Conservation (phyloP, 2,113 vertebrate genomes). For the Peromyscus leucopus region DNA sequence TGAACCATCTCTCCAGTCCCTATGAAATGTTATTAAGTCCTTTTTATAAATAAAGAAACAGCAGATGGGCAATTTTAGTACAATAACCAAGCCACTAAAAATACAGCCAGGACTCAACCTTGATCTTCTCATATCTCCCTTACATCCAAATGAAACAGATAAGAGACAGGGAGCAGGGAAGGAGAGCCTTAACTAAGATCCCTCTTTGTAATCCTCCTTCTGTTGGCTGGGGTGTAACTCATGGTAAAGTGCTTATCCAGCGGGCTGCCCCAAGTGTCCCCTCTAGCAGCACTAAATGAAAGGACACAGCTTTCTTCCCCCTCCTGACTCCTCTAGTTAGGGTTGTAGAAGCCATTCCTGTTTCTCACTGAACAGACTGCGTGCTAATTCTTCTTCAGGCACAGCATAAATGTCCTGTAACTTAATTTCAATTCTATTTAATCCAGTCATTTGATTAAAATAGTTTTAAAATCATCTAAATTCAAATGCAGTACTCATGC, state of each 20-base stretch:
- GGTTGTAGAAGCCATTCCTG: background rate
- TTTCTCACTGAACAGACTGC: background rate
- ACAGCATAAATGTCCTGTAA: background rate
- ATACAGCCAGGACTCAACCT: background rate
- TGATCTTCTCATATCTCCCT: background rate
- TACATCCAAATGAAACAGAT: background rate
- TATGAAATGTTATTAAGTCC: background rate
- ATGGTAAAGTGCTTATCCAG: background rate
- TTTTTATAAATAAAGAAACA: background rate
- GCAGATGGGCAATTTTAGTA: background rate
- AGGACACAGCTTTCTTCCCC: background rate
- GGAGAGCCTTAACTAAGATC: background rate
- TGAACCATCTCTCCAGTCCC: background rate
- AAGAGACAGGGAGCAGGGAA: background rate
- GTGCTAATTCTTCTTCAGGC: background rate
- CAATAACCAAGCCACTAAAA: background rate
- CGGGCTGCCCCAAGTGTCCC: background rate
- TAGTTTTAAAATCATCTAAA: slow-evolving; percentile 33
- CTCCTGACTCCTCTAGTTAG: background rate
- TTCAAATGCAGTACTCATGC: background rate
- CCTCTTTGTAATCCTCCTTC: background rate
- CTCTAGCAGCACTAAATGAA: background rate
- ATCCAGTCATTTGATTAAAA: slow-evolving; percentile 3
- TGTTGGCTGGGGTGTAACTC: background rate
- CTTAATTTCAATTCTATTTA: background rate